Conservation (phyloP, 2,113 vertebrate species). For the Python bivittatus region DNA sequence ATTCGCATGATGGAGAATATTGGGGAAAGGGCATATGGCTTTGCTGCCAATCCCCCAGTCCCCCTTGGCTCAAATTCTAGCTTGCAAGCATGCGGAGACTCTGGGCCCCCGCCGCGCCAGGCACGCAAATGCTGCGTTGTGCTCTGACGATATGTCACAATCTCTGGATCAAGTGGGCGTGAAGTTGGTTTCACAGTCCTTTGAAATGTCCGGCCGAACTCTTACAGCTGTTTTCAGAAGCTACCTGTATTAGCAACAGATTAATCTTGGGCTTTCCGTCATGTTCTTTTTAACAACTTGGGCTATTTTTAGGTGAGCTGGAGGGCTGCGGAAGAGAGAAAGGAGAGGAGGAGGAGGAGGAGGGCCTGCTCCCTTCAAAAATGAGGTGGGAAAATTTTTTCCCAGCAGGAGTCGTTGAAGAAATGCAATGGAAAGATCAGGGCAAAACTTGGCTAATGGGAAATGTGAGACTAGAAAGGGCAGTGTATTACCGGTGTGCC, state of each 20-base stretch:
- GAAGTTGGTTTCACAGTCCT: background rate
- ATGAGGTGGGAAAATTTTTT: background rate
- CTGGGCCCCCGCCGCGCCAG: background rate
- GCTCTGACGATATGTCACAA: background rate
- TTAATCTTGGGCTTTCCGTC: slow-evolving; percentile 15
- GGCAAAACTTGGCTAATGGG: background rate
- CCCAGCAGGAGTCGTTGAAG: too few species aligned
- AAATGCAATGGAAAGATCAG: background rate
- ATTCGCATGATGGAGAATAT: background rate
- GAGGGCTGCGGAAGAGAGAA: background rate
- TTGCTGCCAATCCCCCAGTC: too few species aligned
- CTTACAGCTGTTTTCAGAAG: background rate
- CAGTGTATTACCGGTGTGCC: too few species aligned
- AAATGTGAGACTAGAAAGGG: background rate
- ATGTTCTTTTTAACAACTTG: background rate
- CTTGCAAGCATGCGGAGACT: too few species aligned
- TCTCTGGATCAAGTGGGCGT: background rate
- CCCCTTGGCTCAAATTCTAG: background rate
- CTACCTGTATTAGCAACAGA: slow-evolving; percentile 13
- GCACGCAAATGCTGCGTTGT: background rate
- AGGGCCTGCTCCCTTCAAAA: background rate
- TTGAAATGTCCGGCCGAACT: background rate
- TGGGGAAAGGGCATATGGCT: background rate
- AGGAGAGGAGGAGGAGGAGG: background rate
- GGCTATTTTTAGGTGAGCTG: slow-evolving; percentile 8